These are phyloP conservation scores for Pseudolycoriella hygida DNA, from an alignment of 2,888 invertebrate genomes.

Conservation along the genomic window DNA sequence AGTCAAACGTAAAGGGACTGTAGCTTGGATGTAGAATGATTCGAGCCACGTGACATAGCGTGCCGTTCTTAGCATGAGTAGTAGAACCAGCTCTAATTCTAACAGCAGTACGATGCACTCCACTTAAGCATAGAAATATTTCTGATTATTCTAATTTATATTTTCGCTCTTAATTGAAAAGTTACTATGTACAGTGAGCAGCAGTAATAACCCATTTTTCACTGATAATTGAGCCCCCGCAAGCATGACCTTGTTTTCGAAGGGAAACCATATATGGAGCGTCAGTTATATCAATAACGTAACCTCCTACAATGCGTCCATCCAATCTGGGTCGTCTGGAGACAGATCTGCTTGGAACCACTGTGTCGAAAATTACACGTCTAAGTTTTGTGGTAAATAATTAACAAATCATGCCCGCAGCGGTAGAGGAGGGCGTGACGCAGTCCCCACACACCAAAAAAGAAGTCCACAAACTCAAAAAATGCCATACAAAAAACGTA, in stretches of 20 bases:
- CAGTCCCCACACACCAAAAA: too few relatives aligned
- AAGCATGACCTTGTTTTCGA: conserved; percentile 18
- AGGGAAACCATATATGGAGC: conserved; percentile 25
- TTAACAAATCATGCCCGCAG: too few relatives aligned
- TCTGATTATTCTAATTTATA: too few relatives aligned
- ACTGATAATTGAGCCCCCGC: conserved; percentile 25
- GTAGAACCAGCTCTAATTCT: too few relatives aligned
- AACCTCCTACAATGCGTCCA: conserved; percentile 27
- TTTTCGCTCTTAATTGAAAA: too few relatives aligned
- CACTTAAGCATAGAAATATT: too few relatives aligned
- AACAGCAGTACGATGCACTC: too few relatives aligned
- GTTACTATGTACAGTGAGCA: conserved; percentile 27
- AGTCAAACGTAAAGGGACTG: conserved; percentile 31
- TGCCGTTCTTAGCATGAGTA: conserved; percentile 30
- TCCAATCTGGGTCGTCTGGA: conserved; percentile 19
- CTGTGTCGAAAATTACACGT: too few relatives aligned
- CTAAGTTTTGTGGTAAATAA: neutral
- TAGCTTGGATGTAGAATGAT: conserved; percentile 35
- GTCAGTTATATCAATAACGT: conserved; percentile 23
- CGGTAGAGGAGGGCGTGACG: too few relatives aligned
- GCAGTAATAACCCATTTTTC: conserved; percentile 25
- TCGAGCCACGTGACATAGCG: conserved; percentile 30
- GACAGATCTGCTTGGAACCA: too few relatives aligned
- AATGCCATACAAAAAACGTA: too few relatives aligned
- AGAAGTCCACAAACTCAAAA: too few relatives aligned